Evolutionary conservation across 2,888 invertebrate species (phyloP), one percentile per base, ranked within the genome.

Genomic region (Protonemura montana): DNA sequence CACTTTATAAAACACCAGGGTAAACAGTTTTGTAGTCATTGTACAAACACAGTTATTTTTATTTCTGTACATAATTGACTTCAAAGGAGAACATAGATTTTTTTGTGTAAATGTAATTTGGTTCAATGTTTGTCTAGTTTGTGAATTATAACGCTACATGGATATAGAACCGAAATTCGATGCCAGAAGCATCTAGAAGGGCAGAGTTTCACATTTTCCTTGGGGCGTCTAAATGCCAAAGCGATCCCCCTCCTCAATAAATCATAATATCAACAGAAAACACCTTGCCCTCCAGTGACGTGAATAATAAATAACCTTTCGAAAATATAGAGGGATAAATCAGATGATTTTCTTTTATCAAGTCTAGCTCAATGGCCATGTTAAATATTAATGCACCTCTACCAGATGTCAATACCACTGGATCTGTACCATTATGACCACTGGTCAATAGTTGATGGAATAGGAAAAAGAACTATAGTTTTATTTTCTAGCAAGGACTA

Each of bases 71-170:
- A 59, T 59, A 59, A 59, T 59, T 59, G 59, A 59, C 59, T 59
- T 59, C 59, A 59, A 59, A 59, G 59, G 21, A 59, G 59, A 59
- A 59, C 21, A 59, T 78, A 28, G 78, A 78, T 78, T 78, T 78
- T 5, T 28, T 78, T 78, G 7, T 78, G 78, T 28, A n/a, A 21
- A 28, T 25, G n/a, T 28, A 28, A 78, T 78, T 5, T 78, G 27
- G 78, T 28, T 78, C n/a, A 78, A 78, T 78, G 78, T 78, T 78
- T 28, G 28, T 78, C 59, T 59, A 59, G 59, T 21, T 59, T 59
- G 59, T 59, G 21, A 21, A 59, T 59, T 59, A 21, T 59, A 59
- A 21, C 27, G 10, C 27, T 78, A n/a, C n/a, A n/a, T n/a, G 27
- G 13, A 10, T 7, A 26, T 5, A 28, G 28, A 27, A 27, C 77